Conservation (phyloP, 2,113 vertebrate genomes). For the Plectropomus leopardus region DNA sequence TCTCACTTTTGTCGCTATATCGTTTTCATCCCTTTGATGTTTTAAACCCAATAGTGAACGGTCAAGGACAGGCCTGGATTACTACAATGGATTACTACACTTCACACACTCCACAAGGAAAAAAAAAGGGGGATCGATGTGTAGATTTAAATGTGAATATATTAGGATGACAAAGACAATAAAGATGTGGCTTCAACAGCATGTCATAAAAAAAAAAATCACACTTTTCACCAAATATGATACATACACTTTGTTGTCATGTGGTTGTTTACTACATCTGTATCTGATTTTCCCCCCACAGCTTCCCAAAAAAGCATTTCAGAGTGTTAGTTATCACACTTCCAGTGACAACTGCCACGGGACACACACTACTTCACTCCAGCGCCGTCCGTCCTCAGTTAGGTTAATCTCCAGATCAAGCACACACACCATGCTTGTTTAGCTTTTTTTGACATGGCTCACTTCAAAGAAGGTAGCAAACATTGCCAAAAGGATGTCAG, state of each 20-base stretch:
- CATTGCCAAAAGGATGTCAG: slow-evolving; percentile 81
- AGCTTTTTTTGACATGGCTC: slow-evolving; percentile 71
- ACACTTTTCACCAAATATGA: slow-evolving; percentile 1
- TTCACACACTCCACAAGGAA: slow-evolving; percentile 43
- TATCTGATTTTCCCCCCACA: slow-evolving; percentile 14
- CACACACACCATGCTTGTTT: slow-evolving; percentile 70
- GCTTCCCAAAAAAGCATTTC: slow-evolving; percentile 43
- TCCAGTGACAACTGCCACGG: slow-evolving; percentile 67
- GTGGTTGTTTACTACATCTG: slow-evolving; percentile 36
- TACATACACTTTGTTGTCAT: slow-evolving; percentile 5
- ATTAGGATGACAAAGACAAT: slow-evolving; percentile 25
- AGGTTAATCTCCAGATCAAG: slow-evolving; percentile 83
- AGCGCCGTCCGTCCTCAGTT: slow-evolving; percentile 62
- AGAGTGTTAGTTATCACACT: slow-evolving; percentile 47
- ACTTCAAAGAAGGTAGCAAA: slow-evolving; percentile 83
- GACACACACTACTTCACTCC: slow-evolving; percentile 58
- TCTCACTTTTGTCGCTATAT: slow-evolving; percentile 75
- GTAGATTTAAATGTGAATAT: slow-evolving; percentile 50
- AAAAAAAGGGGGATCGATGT: slow-evolving; percentile 23
- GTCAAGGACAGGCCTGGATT: slow-evolving; percentile 71
- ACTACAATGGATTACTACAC: slow-evolving; percentile 74
- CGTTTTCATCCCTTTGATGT: slow-evolving; percentile 80
- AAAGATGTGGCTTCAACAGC: background rate
- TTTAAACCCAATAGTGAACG: slow-evolving; percentile 69
- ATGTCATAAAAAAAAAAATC: background rate